Conservation (phyloP, 23 tunicate genomes). For the Corella eumyota region DNA sequence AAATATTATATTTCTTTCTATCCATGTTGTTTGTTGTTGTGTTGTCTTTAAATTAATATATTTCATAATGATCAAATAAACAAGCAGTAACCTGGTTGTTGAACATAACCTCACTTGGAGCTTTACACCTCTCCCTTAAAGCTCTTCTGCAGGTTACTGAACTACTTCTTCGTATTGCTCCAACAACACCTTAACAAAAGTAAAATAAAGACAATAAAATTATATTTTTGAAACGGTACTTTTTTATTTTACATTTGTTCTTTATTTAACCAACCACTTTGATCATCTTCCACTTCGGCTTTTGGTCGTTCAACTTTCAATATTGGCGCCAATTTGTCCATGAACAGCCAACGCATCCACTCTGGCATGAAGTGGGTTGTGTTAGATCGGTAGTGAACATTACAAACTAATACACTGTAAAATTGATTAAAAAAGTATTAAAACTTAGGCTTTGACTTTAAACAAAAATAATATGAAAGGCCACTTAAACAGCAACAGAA, state of each 20-base stretch:
- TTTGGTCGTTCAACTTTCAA: conserved; percentile 72
- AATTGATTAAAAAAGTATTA: not conserved
- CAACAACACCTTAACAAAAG: too few species aligned
- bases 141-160: conserved; percentile 18
- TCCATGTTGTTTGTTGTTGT: too few species aligned
- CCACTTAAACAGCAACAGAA: not conserved
- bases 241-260: too few species aligned
- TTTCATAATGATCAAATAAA: too few species aligned
- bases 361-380: conserved; percentile 81
- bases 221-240: too few species aligned
- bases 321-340: conserved; percentile 58
- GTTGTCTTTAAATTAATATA: too few species aligned
- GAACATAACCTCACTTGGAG: conserved; percentile 55
- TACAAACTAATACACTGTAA: conserved; percentile 78
- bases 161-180: conserved; percentile 18
- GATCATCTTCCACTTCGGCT: too few species aligned
- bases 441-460: not conserved
- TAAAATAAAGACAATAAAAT: too few species aligned
- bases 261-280: too few species aligned
- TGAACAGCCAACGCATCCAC: conserved; percentile 55
- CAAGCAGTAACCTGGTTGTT: conserved; percentile 75
- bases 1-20: too few species aligned
- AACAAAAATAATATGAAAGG: not conserved
- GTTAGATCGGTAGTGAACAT: conserved; percentile 93
- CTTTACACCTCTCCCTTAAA: conserved; percentile 11